Percentiles rank a stretch among this genome's conserved stretches.
These are phyloP conservation scores for Garra rufa DNA, from an alignment of 2,113 vertebrate genomes.

Conservation along the genomic window DNA sequence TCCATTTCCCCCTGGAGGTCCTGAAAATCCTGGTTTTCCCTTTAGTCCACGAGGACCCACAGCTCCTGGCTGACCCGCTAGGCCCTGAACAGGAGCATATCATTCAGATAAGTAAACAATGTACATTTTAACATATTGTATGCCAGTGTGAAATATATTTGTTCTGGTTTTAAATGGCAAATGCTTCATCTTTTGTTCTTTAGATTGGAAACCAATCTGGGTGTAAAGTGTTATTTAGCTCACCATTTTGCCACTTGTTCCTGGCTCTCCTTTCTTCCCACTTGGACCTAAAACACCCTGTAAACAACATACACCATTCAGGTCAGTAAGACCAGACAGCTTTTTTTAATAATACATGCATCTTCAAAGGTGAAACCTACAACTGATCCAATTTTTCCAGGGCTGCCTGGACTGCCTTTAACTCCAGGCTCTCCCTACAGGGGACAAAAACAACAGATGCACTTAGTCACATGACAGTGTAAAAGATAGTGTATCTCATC, in stretches of 20 bases:
- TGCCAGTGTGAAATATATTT: not conserved
- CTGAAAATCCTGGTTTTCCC: constrained; percentile 68
- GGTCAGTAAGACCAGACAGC: not conserved
- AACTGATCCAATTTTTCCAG: constrained; percentile 61
- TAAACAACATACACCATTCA: not conserved
- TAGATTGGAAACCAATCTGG: not conserved
- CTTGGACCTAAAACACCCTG: constrained; percentile 66
- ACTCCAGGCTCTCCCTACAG: constrained; percentile 70
- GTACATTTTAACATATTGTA: not conserved
- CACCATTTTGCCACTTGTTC: constrained; percentile 64
- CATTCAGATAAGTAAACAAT: not conserved
- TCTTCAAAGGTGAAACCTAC: constrained; percentile 25
- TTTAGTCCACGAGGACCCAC: constrained; percentile 65
- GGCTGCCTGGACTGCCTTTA: constrained; percentile 60
- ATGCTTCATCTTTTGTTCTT: not conserved
- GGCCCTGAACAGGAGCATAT: constrained; percentile 60
- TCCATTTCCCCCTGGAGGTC: constrained; percentile 67
- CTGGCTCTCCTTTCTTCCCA: constrained; percentile 69
- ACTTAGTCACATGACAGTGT: not conserved
- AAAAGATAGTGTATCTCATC: not conserved
- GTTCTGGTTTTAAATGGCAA: not conserved
- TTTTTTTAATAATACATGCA: not conserved
- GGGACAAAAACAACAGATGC: constrained; percentile 22
- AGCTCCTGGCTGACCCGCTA: constrained; percentile 61
- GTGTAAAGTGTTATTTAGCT: constrained; percentile 8